Percentiles rank a stretch among this genome's conserved stretches.
phyloP scores from a whole-genome alignment of 2,797 vertebrate genomes.

The Streptopelia turtur region DNA sequence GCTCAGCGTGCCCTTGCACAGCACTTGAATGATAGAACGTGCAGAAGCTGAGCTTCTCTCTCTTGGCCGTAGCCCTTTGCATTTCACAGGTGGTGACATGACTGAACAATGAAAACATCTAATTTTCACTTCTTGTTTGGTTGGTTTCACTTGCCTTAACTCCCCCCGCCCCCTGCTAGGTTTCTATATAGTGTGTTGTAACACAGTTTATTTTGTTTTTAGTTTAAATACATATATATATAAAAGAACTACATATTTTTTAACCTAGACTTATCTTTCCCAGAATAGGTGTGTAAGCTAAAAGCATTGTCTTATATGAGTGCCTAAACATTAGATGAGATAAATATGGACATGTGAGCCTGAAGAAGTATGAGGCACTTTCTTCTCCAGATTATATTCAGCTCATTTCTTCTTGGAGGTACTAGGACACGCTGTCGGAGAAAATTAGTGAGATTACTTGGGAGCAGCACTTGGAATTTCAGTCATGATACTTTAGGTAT shows the following conservation, averaged over 20 bases:
- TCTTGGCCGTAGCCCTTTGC: constrained; percentile 24
- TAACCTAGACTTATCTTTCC: not conserved
- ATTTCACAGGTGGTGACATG: constrained; percentile 52
- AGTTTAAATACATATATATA: not conserved
- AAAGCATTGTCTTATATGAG: not conserved
- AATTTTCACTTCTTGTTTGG: constrained; percentile 56
- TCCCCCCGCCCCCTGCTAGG: not conserved
- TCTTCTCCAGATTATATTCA: not conserved
- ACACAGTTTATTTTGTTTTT: not conserved
- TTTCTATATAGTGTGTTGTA: constrained; percentile 6
- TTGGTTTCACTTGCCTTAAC: constrained; percentile 37
- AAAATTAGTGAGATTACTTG: not conserved
- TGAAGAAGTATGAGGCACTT: not conserved
- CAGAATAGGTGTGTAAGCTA: not conserved
- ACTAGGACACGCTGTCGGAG: not conserved
- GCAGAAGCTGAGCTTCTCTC: not conserved
- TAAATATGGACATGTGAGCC: not conserved
- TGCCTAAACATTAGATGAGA: not conserved
- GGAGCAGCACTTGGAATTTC: not conserved
- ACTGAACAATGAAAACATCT: constrained; percentile 15
- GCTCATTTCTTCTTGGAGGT: too few relatives aligned
- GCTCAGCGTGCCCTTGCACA: not conserved
- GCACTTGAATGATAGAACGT: not conserved
- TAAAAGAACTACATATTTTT: not conserved
- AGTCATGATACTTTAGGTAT: not conserved